Base-by-base conservation (phyloP, 2,888 invertebrate species). In the Drosophila niveifrons region DNA sequence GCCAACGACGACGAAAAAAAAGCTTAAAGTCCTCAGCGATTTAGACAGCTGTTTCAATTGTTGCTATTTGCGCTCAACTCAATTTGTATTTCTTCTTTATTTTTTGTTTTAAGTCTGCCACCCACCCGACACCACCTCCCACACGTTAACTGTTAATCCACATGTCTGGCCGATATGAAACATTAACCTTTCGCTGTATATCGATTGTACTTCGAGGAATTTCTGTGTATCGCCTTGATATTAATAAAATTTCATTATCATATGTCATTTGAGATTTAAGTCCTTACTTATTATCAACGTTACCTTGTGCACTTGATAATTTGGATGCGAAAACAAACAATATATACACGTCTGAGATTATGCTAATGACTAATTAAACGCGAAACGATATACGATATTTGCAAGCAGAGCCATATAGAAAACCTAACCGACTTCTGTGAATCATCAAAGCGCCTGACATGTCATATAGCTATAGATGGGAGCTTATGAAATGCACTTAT, bases 1-100 rank as follows among this genome's bases (percentile, higher is more conserved):
- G 36, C 36, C 4, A 46, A 31, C 39, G 44, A 34, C 46, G 23
- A n/a, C n/a, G n/a, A n/a, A 50, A 17, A 31, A 51, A 18, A 55
- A 43, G 41, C 41, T 13, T 36, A 57, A 47, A 70, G 53, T 44
- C 56, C 64, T 67, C 46, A 48, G 3, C 50, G 15, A 36, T 74
- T 78, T 75, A 48, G 13, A 87, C 84, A 81, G 84, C 81, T 83
- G 87, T 81, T 87, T 52, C 4, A 41, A 31, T 52, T 66, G 43
- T 66, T 70, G 62, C 34, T 63, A 11, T 64, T 63, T 69, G 28
- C 53, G 28, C 10, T 62, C 11, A 50, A 56, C 23, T 43, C 17
- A 51, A 47, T 57, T 75, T 64, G 46, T 47, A 11, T 36, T 36
- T 31, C 10, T 31, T 31, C n/a, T n/a, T 23, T 18, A 2, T 34